Conservation (phyloP, 2,797 vertebrate species). For the Acestrorhynchus altus region DNA sequence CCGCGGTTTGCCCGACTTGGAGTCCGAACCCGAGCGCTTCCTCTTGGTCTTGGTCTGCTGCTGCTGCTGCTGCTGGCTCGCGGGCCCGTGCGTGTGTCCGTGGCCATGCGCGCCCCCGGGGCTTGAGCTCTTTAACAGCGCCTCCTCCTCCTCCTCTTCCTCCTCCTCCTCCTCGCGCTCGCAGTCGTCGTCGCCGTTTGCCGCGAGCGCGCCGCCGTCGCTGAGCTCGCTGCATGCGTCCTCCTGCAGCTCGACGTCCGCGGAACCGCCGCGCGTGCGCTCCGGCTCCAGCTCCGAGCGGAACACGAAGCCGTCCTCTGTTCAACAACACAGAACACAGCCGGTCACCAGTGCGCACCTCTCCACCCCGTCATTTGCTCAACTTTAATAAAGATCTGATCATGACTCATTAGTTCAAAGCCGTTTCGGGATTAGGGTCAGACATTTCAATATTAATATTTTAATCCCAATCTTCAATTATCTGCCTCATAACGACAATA, state of each 20-base stretch:
- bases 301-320: constrained; percentile 86
- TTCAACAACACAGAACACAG: constrained; percentile 25
- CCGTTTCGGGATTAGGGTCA: too few species aligned
- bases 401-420: too few species aligned
- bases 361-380: too few species aligned
- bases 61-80: constrained; percentile 55
- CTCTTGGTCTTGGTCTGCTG: constrained; percentile 86
- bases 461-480: too few species aligned
- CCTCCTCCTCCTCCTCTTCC: constrained; percentile 72
- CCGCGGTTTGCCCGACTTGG: constrained; percentile 92
- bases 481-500: too few species aligned
- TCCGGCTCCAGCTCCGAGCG: constrained; percentile 83
- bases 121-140: constrained; percentile 70
- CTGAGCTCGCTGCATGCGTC: constrained; percentile 85
- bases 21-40: constrained; percentile 92
- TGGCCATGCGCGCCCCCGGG: constrained; percentile 46
- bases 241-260: constrained; percentile 81
- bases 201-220: constrained; percentile 72
- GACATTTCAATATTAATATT: too few species aligned
- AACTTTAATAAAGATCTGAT: too few species aligned
- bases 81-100: neutral
- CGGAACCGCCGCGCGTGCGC: constrained; percentile 80
- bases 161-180: constrained; percentile 71
- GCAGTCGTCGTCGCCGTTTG: constrained; percentile 67
- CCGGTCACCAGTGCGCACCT: neutral